Conservation (phyloP, 2,888 invertebrate species). For the Cordylochernes scorpioides region DNA sequence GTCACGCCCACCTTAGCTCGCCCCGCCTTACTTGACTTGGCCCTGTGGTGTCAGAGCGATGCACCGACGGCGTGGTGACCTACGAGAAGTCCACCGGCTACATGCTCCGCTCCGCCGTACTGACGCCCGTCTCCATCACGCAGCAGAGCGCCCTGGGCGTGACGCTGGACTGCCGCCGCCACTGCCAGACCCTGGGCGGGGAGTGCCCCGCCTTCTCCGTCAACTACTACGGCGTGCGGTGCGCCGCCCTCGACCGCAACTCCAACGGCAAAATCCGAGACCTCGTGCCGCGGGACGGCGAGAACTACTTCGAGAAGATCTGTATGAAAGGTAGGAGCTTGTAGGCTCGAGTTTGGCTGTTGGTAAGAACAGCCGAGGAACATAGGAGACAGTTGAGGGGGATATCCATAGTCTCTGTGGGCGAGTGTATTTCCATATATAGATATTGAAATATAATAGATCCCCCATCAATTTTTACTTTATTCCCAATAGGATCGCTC, state of each 20-base stretch:
- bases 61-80: slow-evolving; percentile 24
- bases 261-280: slow-evolving; percentile 22
- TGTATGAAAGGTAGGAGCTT: slow-evolving; percentile 21
- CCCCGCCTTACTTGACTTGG: too few relatives aligned
- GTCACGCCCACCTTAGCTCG: too few relatives aligned
- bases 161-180: slow-evolving; percentile 17
- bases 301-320: slow-evolving; percentile 25
- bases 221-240: slow-evolving; percentile 23
- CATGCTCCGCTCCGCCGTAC: slow-evolving; percentile 22
- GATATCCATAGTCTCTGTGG: too few relatives aligned
- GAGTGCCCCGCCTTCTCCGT: slow-evolving; percentile 24
- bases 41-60: slow-evolving; percentile 18
- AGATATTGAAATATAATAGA: too few relatives aligned
- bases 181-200: slow-evolving; percentile 20
- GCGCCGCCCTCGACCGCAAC: slow-evolving; percentile 24
- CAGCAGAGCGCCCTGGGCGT: slow-evolving; percentile 9
- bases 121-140: slow-evolving; percentile 20
- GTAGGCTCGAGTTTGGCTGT: too few relatives aligned
- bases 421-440: too few relatives aligned
- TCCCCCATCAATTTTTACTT: too few relatives aligned
- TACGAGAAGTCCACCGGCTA: slow-evolving; percentile 25
- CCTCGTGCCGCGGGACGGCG: slow-evolving; percentile 21
- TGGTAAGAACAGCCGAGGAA: too few relatives aligned
- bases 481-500: too few relatives aligned
- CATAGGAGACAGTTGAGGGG: too few relatives aligned